Percentiles rank a stretch among this genome's conserved stretches.
Evolutionary conservation across 2,113 vertebrate species (phyloP).

Genomic region (Aptenodytes patagonicus): DNA sequence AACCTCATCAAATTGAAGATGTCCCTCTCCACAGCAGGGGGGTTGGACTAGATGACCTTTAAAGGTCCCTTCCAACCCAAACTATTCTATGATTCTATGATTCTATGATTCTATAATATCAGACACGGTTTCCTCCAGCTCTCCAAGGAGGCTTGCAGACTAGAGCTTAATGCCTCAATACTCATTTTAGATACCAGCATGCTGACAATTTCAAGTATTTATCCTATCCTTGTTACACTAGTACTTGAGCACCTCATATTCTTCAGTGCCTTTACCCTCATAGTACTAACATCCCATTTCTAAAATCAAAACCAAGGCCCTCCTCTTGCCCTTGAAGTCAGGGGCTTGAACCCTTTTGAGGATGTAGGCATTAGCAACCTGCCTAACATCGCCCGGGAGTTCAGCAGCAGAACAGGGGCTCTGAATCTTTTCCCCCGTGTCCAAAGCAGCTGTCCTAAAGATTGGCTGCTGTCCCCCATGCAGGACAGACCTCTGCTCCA

Average conservation of each 20-base stretch:
- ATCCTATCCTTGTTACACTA: not conserved
- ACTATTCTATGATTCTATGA: no score
- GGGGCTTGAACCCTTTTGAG: not conserved
- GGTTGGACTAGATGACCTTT: no score
- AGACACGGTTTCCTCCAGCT: not conserved
- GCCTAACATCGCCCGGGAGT: not conserved
- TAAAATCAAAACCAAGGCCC: not conserved
- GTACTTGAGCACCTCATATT: not conserved
- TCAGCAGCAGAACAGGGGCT: not conserved
- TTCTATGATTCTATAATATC: not conserved
- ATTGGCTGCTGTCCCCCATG: not conserved
- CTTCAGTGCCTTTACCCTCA: not conserved
- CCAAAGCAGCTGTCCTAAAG: not conserved
- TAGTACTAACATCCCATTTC: not conserved
- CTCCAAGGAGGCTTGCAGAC: not conserved
- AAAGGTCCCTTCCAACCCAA: no score
- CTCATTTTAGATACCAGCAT: not conserved
- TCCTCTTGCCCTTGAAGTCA: not conserved
- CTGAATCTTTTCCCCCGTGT: not conserved
- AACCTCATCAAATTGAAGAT: no score
- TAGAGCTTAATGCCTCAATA: not conserved
- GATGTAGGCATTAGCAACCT: not conserved
- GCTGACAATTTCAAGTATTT: not conserved
- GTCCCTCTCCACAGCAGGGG: no score
- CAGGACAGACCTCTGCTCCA: not conserved